Conservation (phyloP, 2,888 invertebrate species). For the Atrina japonica region DNA sequence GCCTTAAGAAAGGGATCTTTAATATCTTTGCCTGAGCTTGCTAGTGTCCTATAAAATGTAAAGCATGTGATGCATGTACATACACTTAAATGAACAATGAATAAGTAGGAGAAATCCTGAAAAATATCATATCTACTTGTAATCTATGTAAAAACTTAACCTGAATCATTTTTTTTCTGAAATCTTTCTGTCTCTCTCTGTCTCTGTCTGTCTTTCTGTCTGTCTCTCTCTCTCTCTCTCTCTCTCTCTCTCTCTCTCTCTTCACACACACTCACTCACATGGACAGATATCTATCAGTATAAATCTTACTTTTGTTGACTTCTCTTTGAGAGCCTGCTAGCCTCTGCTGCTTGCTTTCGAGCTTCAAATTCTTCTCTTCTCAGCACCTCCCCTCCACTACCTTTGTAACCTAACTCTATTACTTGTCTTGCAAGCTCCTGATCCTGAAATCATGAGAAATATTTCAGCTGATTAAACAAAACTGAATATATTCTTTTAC, state of each 20-base stretch:
- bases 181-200: too few relatives aligned
- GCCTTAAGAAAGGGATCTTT: conserved; percentile 86
- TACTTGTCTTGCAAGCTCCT: conserved; percentile 86
- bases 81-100: not conserved
- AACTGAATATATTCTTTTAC: too few relatives aligned
- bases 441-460: conserved; percentile 81
- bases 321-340: conserved; percentile 78
- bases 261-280: too few relatives aligned
- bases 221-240: too few relatives aligned
- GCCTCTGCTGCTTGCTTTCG: conserved; percentile 80
- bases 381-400: conserved; percentile 81
- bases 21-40: conserved; percentile 82
- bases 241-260: too few relatives aligned
- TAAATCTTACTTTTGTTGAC: conserved; percentile 80
- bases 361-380: conserved; percentile 81
- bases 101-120: too few relatives aligned
- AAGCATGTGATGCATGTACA: not conserved
- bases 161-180: too few relatives aligned
- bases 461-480: too few relatives aligned
- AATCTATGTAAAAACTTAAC: too few relatives aligned
- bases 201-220: too few relatives aligned
- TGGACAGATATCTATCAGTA: too few relatives aligned
- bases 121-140: too few relatives aligned
- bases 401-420: conserved; percentile 91
- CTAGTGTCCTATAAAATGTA: conserved; percentile 74